phyloP scores from a whole-genome alignment of 2,113 vertebrate genomes.

The Fulica atra region DNA sequence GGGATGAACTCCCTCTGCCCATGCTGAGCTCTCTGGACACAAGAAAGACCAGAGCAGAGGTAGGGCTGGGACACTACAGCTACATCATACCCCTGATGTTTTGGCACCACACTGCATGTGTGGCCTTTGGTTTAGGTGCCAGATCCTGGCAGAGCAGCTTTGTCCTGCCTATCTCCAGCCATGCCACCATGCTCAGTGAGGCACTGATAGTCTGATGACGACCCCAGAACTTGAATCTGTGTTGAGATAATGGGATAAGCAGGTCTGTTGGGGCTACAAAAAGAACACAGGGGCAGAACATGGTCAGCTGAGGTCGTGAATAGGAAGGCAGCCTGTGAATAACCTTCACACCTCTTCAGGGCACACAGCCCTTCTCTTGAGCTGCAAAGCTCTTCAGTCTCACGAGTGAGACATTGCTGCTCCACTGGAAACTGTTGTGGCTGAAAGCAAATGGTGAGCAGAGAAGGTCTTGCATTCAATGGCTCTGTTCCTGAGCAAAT shows the following conservation, averaged over 20 bases:
- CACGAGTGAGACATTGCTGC: not conserved
- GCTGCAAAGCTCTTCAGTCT: not conserved
- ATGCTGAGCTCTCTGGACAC: not conserved
- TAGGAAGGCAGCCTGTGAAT: not conserved
- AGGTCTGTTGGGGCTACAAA: not conserved
- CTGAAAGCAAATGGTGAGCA: not conserved
- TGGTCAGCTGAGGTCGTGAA: rapidly evolving
- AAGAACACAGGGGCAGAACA: not conserved
- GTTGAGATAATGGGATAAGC: not conserved
- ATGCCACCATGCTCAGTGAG: not conserved
- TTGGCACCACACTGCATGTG: not conserved
- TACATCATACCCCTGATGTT: not conserved
- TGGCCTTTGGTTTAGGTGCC: not conserved
- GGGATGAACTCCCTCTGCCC: not conserved
- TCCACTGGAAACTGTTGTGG: not conserved
- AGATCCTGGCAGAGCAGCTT: not conserved
- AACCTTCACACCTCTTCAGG: not conserved
- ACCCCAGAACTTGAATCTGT: not conserved
- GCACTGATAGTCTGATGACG: not conserved
- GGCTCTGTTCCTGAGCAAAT: not conserved
- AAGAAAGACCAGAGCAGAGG: not conserved
- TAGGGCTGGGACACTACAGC: not conserved
- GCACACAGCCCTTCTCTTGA: not conserved
- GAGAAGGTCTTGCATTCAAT: rapidly evolving
- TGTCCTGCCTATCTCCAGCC: not conserved